Evolutionary conservation across 2,888 invertebrate genomes (phyloP).

Genomic region (Hylaea fasciaria): DNA sequence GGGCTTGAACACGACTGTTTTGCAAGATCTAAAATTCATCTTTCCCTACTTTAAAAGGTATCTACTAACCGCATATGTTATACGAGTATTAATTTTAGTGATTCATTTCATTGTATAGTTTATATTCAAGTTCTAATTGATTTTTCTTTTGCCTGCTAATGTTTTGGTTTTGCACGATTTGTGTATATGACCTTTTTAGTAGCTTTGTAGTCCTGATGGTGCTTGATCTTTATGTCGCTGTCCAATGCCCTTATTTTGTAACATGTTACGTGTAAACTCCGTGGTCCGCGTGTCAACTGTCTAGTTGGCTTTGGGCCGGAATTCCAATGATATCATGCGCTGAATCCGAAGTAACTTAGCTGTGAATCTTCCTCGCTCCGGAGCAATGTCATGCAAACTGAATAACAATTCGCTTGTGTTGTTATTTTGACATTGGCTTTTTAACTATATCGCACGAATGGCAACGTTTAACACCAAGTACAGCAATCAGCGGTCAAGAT

Average conservation of each 20-base stretch:
- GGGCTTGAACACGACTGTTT: background rate
- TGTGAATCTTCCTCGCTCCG: constrained; percentile 20
- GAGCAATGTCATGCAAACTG: constrained; percentile 2
- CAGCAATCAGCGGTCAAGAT: too few relatives aligned
- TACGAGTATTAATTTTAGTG: too few relatives aligned
- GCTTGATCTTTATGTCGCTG: background rate
- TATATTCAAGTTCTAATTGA: too few relatives aligned
- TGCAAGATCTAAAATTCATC: background rate
- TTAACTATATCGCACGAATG: background rate
- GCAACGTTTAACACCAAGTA: too few relatives aligned
- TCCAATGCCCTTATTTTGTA: constrained; percentile 53
- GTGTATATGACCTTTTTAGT: too few relatives aligned
- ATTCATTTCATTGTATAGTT: too few relatives aligned
- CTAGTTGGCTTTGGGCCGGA: constrained; percentile 38
- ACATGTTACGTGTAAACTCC: constrained; percentile 48
- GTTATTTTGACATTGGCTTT: too few relatives aligned
- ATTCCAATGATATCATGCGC: constrained; percentile 47
- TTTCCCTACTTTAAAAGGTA: background rate
- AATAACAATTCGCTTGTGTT: constrained; percentile 9
- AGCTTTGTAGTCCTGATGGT: background rate
- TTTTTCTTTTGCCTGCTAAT: too few relatives aligned
- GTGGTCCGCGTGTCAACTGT: constrained; percentile 50
- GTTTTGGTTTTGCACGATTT: too few relatives aligned
- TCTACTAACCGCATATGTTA: too few relatives aligned
- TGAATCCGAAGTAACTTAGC: constrained; percentile 44